Base-by-base conservation (phyloP, 2,113 vertebrate species). In the Corythornis vintsioides region DNA sequence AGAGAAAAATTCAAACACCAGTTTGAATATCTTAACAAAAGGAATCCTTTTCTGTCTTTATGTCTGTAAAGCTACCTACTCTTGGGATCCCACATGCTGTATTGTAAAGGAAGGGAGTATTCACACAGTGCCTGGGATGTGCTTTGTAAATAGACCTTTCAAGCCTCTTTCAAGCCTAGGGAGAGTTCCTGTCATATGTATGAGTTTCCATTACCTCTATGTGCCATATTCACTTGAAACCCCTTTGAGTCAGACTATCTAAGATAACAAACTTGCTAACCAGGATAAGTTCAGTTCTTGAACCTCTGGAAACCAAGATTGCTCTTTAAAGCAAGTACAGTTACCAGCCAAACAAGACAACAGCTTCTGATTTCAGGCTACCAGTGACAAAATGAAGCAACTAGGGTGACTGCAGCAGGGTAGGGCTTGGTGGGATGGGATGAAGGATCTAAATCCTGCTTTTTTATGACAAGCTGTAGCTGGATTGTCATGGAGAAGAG, bases 201-300 rank as follows among this genome's bases (percentile, higher is more conserved):
- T 38, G 24, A 43, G 35, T 45, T 64, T 59, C 60, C 21, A 43
- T 80, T 45, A 15, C 24, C 45, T 17, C 4, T 25, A 40, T 28
- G 31, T 89, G n/a, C 69, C 38, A 66, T 42, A 47, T n/a, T 89
- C 1, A 63, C 64, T 89, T 86, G 56, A 55, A 89, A 28, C 28
- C 70, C 50, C 42, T 48, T 86, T 55, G 55, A 84, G 28, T 76
- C 33, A 83, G 65, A 29, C 8, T 0, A 0, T 5, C 76, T 59
- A 73, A 94, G 63, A 65, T 86, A 83, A 88, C 25, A 73, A 84
- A 87, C 84, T 91, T 89, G 70, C 59, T 73, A 59, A 90, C 50
- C 71, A 43, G 59, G 43, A 76, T 66, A 48, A 92, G 65, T 86
- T 94, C 38, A 33, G 66, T 82, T 73, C 33, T 79, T 59, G 33